These are phyloP conservation scores for Miichthys miiuy DNA, from an alignment of 2,797 vertebrate genomes.

Conservation along the genomic window DNA sequence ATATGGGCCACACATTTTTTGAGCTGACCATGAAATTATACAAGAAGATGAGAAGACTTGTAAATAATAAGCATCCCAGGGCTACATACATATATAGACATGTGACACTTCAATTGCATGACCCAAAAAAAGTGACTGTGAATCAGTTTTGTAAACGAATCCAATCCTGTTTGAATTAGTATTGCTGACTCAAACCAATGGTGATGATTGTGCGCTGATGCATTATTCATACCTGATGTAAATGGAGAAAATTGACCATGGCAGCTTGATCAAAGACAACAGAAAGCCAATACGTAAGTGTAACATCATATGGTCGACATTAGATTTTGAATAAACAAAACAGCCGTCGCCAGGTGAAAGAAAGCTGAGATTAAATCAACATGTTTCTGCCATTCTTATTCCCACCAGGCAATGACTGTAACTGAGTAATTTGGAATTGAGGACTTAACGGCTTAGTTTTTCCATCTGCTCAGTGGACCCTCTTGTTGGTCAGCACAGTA, in stretches of 20 bases:
- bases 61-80: constrained; percentile 34
- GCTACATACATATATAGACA: neutral
- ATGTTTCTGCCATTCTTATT: constrained; percentile 18
- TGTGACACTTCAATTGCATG: constrained; percentile 6
- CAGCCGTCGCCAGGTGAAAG: constrained; percentile 12
- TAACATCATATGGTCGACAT: constrained; percentile 32
- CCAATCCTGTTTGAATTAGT: constrained; percentile 21
- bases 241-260: constrained; percentile 33
- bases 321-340: constrained; percentile 48
- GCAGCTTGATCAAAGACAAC: constrained; percentile 54
- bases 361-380: constrained; percentile 54
- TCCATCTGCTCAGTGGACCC: neutral
- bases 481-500: neutral
- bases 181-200: constrained; percentile 13
- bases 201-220: constrained; percentile 9
- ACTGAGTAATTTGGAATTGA: neutral
- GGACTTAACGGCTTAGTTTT: neutral
- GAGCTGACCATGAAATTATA: constrained; percentile 33
- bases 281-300: constrained; percentile 33
- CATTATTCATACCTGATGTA: constrained; percentile 45
- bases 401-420: neutral
- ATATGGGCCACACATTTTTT: constrained; percentile 57
- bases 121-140: constrained; percentile 1
- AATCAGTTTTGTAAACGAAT: constrained; percentile 24
- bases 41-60: constrained; percentile 5